Conservation (phyloP, 2,113 vertebrate species). For the Aleadryas rufinucha region DNA sequence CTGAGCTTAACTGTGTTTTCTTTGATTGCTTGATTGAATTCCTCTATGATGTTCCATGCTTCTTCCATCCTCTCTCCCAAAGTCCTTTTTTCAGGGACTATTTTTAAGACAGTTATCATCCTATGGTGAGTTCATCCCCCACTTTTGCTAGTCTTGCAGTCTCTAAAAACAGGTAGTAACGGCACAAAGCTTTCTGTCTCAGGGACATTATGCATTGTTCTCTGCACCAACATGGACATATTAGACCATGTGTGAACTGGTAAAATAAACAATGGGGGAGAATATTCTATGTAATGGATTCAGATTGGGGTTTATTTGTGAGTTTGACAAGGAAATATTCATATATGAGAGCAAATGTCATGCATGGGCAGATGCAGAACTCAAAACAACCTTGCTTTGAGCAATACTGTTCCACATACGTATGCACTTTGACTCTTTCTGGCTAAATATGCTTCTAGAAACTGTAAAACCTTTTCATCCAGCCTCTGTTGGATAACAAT, state of each 20-base stretch:
- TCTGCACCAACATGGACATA: background rate
- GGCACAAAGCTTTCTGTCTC: background rate
- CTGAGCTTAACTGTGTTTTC: background rate
- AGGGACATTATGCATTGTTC: rapidly evolving
- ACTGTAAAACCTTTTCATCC: background rate
- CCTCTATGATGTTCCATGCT: background rate
- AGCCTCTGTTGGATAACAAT: background rate
- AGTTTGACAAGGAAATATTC: background rate
- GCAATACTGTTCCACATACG: background rate
- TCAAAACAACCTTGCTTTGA: background rate
- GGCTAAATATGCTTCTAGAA: background rate
- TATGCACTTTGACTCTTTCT: background rate
- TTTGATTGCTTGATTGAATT: background rate
- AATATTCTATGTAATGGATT: background rate
- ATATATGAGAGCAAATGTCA: background rate
- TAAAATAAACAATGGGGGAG: background rate
- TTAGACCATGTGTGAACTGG: background rate
- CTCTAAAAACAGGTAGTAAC: background rate
- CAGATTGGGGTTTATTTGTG: background rate
- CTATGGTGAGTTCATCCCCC: background rate
- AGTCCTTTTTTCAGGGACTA: background rate
- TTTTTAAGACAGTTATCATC: background rate
- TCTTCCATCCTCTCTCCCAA: background rate
- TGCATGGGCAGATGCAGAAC: background rate
- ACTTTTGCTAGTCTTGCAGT: background rate